phyloP scores from a whole-genome alignment of 2,113 vertebrate genomes.

The Onychostruthus taczanowskii region DNA sequence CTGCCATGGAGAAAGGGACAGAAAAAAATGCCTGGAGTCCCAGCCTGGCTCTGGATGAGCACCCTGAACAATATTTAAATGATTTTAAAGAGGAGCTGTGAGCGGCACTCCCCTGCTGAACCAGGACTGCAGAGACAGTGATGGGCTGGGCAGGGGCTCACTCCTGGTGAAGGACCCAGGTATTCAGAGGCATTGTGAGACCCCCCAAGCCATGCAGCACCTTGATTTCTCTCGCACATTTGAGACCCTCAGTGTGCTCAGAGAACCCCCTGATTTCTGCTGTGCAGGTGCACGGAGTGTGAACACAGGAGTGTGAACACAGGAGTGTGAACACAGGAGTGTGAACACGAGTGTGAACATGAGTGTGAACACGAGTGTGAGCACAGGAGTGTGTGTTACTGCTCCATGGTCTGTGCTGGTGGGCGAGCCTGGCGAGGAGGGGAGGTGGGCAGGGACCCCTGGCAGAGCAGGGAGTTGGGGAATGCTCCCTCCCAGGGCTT shows the following conservation, averaged over 20 bases:
- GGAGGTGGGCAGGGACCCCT: not conserved
- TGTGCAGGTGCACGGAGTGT: not conserved
- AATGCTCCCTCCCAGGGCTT: not conserved
- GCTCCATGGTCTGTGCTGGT: not conserved
- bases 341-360: too few relatives aligned
- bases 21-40: not conserved
- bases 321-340: too few relatives aligned
- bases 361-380: too few relatives aligned
- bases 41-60: not conserved
- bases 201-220: not conserved
- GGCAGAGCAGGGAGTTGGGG: not conserved
- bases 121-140: not conserved
- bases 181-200: not conserved
- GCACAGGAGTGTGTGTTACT: not conserved
- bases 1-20: not conserved
- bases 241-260: not conserved
- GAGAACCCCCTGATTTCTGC: not conserved
- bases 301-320: too few relatives aligned
- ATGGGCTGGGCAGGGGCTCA: not conserved
- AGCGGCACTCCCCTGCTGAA: not conserved
- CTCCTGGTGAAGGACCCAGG: not conserved
- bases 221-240: not conserved
- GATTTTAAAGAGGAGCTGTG: not conserved
- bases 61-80: not conserved
- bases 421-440: too few relatives aligned